Evolutionary conservation across 2,113 vertebrate genomes (phyloP), one percentile per base, ranked within the genome.

Genomic region (Chaetodon auriga): DNA sequence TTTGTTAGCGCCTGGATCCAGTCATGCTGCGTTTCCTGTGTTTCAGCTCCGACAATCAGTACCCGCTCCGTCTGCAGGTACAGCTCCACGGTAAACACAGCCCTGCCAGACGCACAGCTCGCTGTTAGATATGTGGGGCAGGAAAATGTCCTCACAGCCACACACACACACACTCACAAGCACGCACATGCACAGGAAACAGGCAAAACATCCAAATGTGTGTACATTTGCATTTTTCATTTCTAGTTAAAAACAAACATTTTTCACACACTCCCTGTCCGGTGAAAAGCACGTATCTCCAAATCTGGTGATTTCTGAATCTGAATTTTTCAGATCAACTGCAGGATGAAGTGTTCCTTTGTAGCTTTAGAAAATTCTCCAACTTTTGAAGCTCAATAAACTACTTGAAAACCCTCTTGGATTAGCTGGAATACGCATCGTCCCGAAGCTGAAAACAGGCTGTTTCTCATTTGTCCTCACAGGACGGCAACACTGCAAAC

Each of bases 1-100:
- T 99, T 99, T 79, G 95, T 94, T 84, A 99, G 96, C 11, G 97
- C 96, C 80, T 92, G 95, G 80, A 96, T 95, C 98, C 98, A 99
- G 94, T 97, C 97, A 74, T 92, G 96, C 84, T 97, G 97, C 55
- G 94, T 93, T 85, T 96, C 96, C 70, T 95, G 92, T 71, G 96
- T 97, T 92, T 98, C 96, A 5, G 96, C 95, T 75, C 97, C 97
- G 80, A 99, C 97, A 0, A 96, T 92, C 93, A 99, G 96, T 54
- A 95, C 92, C 68, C 96, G 96, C 89, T 98, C 97, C 21, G 96
- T 96, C 90, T 94, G 94, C 91, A 99, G 94, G 93, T 97, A 98
- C 84, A 98, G 95, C 95, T 99, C 98, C 93, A 97, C 96, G 30
- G 96, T 96, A 90, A 97, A 98, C 93, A 97, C 90, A 35, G 97